Base-by-base conservation (phyloP, 2,888 invertebrate species). In the Tiliacea aurago region DNA sequence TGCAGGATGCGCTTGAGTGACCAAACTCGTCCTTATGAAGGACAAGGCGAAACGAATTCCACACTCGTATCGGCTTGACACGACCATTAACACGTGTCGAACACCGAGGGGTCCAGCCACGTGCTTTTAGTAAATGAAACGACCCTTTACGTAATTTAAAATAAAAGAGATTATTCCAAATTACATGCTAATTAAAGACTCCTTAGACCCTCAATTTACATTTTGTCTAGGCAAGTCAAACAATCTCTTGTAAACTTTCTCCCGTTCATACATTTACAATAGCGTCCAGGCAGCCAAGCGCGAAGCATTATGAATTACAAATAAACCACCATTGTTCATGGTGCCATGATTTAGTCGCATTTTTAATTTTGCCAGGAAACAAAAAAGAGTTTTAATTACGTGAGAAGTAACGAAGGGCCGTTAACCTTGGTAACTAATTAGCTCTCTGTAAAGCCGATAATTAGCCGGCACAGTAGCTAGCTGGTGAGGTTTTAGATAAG, bases 301-400 rank as follows among this genome's bases (percentile, higher is more conserved):
- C 87, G 86, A 90, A 86, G 81, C 79, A 84, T 80, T 86, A 91
- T 91, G 91, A 92, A 93, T 92, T 90, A 90, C 89, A 91, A 91
- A 92, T 90, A 84, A 86, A 78, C 74, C 86, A 84, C 79, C 83
- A 87, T 84, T 84, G 86, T 86, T 87, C 84, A 82, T 84, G 86
- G 74, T 86, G 78, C 86, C 86, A 89, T 86, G 91, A 91, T 91
- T 91, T 91, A 85, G 83, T 88, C 80, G 87, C 81, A 84, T 88
- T 85, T 88, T 84, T 87, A 88, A 88, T 90, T 90, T 90, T 86
- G 89, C 90, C 90, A 89, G 83, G 84, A 86, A 89, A 89, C 83
- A 86, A 86, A 89, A 80, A 89, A 87, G 79, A 84, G 82, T 85
- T 87, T 81, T 86, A 86, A 90, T 88, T 87, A 87, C 75, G 76